Evolutionary conservation across 2,113 vertebrate species (phyloP).

Genomic region (Merops nubicus): DNA sequence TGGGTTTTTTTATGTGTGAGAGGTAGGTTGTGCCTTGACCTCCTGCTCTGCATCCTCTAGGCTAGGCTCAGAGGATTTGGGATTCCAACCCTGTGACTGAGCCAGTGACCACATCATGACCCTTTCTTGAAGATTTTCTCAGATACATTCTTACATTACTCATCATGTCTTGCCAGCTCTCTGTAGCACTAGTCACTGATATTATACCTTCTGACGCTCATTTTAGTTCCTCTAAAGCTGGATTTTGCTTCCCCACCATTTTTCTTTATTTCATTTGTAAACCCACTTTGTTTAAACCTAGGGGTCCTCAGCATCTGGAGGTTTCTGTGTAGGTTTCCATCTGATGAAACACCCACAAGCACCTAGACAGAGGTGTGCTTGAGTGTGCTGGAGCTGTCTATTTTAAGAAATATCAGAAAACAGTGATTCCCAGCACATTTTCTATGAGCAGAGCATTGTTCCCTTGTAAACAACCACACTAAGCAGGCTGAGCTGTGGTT

Average conservation of each 20-base stretch:
- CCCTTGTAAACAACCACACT: neutral
- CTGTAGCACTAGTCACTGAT: neutral
- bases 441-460: neutral
- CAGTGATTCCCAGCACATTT: neutral
- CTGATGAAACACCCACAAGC: neutral
- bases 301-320: neutral
- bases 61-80: neutral
- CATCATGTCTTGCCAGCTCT: neutral
- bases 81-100: neutral
- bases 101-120: neutral
- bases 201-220: neutral
- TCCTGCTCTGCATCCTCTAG: fast-evolving
- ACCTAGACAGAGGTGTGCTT: neutral
- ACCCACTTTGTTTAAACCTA: neutral
- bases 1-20: neutral
- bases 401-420: neutral
- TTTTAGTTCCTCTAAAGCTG: neutral
- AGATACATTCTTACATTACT: neutral
- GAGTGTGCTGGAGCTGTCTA: neutral
- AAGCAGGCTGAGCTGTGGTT: neutral
- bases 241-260: neutral
- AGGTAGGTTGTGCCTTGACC: neutral
- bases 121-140: neutral
- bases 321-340: neutral
- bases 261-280: neutral